Conservation (phyloP, 2,888 invertebrate genomes). For the Neoaliturus tenellus region DNA sequence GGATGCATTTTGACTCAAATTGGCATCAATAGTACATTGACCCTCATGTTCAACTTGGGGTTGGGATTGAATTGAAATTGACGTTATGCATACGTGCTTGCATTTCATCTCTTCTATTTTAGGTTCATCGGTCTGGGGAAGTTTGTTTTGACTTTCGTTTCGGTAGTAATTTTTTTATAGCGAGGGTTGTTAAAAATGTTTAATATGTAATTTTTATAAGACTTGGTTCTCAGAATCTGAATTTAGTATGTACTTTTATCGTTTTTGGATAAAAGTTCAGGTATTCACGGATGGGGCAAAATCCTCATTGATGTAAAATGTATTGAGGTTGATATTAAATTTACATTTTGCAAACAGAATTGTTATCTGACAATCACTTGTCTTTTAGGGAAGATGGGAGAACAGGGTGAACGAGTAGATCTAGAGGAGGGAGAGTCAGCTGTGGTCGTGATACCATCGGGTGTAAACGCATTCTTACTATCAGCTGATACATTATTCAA, state of each 20-base stretch:
- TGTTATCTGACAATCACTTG: too few species aligned
- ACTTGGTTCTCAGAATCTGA: too few species aligned
- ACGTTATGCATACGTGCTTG: constrained; percentile 27
- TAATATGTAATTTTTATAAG: too few species aligned
- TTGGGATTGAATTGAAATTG: constrained; percentile 21
- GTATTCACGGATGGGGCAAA: too few species aligned
- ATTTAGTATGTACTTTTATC: too few species aligned
- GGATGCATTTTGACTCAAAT: constrained; percentile 33
- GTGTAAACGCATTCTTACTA: background rate
- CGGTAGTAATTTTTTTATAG: too few species aligned
- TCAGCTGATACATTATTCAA: constrained; percentile 22
- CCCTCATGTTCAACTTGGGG: constrained; percentile 16
- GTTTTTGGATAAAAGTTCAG: too few species aligned
- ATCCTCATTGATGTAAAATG: too few species aligned
- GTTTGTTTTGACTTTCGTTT: background rate
- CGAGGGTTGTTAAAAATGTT: too few species aligned
- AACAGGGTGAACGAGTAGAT: background rate
- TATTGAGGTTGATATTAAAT: too few species aligned
- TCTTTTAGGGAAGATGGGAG: background rate
- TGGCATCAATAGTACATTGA: constrained; percentile 27
- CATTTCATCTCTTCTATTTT: too few species aligned
- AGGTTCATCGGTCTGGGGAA: background rate
- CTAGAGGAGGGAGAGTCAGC: background rate
- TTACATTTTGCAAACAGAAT: too few species aligned
- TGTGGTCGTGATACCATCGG: background rate